phyloP scores from a whole-genome alignment of 2,888 invertebrate genomes.

The Syrphus vitripennis region DNA sequence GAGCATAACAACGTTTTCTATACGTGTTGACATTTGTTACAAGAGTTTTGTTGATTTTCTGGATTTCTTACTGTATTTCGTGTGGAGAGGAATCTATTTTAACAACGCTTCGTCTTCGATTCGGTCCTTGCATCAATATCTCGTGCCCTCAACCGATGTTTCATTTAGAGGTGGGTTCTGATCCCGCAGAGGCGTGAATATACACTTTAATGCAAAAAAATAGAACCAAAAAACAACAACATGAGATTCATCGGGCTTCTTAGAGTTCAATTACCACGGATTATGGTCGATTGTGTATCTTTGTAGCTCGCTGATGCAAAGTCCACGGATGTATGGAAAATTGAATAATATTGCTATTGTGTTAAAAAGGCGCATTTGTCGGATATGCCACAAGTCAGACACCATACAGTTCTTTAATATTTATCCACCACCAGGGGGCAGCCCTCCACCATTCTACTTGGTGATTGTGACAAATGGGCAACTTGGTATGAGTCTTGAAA shows the following conservation, averaged over 20 bases:
- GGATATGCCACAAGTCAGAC: slow-evolving; percentile 62
- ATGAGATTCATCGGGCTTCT: slow-evolving; percentile 59
- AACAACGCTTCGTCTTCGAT: background rate
- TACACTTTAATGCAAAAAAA: background rate
- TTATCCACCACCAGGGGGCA: background rate
- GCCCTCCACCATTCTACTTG: slow-evolving; percentile 29
- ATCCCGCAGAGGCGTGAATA: slow-evolving; percentile 65
- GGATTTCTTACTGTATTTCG: slow-evolving; percentile 30
- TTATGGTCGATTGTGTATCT: slow-evolving; percentile 62
- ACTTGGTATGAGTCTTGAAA: slow-evolving; percentile 45
- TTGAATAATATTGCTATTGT: slow-evolving; percentile 65
- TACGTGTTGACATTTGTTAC: slow-evolving; percentile 70
- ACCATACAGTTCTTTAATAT: slow-evolving; percentile 25
- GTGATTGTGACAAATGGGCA: slow-evolving; percentile 69
- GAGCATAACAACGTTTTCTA: slow-evolving; percentile 59
- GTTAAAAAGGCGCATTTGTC: slow-evolving; percentile 58
- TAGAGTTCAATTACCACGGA: slow-evolving; percentile 70
- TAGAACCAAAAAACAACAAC: background rate
- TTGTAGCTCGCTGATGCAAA: background rate
- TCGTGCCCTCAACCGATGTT: slow-evolving; percentile 1
- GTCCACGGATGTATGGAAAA: slow-evolving; percentile 46
- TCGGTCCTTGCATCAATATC: slow-evolving; percentile 21
- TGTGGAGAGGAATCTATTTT: background rate
- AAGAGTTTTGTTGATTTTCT: slow-evolving; percentile 61
- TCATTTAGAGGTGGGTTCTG: slow-evolving; percentile 36